phyloP scores from a whole-genome alignment of 2,797 vertebrate species.

The Esox masquinongy region DNA sequence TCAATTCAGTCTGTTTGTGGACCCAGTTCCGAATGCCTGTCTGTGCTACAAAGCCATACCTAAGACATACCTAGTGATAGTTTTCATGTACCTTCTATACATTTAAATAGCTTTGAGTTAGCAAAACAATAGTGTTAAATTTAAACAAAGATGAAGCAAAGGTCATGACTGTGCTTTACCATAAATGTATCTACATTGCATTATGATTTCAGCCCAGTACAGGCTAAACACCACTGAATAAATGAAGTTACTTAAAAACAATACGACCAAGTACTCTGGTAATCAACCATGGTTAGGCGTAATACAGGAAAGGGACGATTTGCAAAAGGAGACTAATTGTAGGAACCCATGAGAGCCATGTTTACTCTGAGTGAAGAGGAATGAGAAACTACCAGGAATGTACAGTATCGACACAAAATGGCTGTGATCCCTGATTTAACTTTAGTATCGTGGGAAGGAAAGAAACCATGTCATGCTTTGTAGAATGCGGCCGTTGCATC shows the following conservation, averaged over 20 bases:
- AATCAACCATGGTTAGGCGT: slow-evolving; percentile 52
- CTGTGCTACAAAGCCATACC: slow-evolving; percentile 5
- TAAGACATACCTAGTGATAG: neutral
- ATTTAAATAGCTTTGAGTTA: neutral
- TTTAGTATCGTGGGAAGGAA: too few species aligned
- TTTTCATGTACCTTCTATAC: neutral
- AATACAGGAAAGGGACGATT: slow-evolving; percentile 71
- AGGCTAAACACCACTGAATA: slow-evolving; percentile 26
- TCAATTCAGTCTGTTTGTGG: slow-evolving; percentile 14
- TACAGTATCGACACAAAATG: slow-evolving; percentile 1
- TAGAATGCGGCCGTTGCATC: too few species aligned
- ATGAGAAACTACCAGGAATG: neutral
- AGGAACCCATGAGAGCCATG: slow-evolving; percentile 40
- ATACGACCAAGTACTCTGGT: slow-evolving; percentile 43
- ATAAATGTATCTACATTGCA: neutral
- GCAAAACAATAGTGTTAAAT: neutral
- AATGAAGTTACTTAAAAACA: slow-evolving; percentile 37
- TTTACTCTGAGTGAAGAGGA: slow-evolving; percentile 16
- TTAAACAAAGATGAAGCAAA: neutral
- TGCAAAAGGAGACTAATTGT: slow-evolving; percentile 39
- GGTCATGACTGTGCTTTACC: neutral
- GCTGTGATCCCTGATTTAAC: too few species aligned
- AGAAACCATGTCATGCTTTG: too few species aligned
- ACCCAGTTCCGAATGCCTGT: slow-evolving; percentile 45
- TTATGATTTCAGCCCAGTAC: neutral